These are phyloP conservation scores for Strix uralensis DNA, from an alignment of 2,113 vertebrate species.

Conservation along the genomic window DNA sequence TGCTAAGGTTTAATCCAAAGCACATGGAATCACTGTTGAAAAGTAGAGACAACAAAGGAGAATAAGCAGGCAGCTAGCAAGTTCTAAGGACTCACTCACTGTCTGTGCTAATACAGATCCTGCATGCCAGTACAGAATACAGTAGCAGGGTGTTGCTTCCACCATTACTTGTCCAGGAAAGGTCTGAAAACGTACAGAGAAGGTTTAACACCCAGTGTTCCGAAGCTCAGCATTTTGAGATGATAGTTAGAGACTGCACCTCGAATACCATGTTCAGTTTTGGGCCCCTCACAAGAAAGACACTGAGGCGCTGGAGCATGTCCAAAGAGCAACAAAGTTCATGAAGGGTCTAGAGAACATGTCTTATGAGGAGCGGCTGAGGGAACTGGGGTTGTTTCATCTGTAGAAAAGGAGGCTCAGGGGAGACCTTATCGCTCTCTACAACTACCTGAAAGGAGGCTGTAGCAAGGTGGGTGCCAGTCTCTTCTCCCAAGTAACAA, in stretches of 20 bases:
- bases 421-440: not conserved
- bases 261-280: not conserved
- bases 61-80: not conserved
- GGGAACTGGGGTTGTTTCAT: not conserved
- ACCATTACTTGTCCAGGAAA: not conserved
- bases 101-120: not conserved
- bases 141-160: not conserved
- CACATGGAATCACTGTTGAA: not conserved
- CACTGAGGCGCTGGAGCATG: fast-evolving
- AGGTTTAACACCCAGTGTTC: not conserved
- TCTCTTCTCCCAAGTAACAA: not conserved
- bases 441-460: not conserved
- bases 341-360: not conserved
- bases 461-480: fast-evolving
- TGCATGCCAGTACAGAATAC: not conserved
- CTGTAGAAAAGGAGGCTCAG: not conserved
- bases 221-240: not conserved
- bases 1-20: not conserved
- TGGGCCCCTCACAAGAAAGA: not conserved
- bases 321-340: not conserved
- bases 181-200: not conserved
- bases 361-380: not conserved
- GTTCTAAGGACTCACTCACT: not conserved
- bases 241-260: not conserved
- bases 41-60: not conserved